Evolutionary conservation across 2,888 invertebrate genomes (phyloP).

Genomic region (Physocephala rufipes): DNA sequence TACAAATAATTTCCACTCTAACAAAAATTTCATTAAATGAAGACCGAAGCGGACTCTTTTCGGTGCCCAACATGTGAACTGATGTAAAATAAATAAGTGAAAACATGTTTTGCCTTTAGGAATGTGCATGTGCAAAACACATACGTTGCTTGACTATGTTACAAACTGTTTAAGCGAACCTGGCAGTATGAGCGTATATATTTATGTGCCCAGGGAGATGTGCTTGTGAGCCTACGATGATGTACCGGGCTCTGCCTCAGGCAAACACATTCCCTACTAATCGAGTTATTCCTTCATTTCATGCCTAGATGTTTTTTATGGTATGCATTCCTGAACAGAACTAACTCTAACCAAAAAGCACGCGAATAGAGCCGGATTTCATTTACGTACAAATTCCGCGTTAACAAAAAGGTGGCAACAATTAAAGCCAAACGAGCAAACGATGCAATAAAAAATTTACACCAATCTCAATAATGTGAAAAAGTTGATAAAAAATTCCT

Average conservation of each 20-base stretch:
- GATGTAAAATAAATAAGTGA: too few relatives aligned
- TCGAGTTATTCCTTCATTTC: slow-evolving; percentile 10
- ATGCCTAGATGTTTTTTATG: not conserved
- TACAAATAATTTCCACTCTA: too few relatives aligned
- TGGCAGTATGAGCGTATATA: too few relatives aligned
- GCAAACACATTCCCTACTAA: slow-evolving; percentile 9
- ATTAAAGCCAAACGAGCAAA: not conserved
- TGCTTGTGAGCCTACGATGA: not conserved
- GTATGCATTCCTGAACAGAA: not conserved
- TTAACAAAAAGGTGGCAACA: slow-evolving; percentile 9
- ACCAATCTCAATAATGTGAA: not conserved
- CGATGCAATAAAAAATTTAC: not conserved
- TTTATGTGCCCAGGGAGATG: too few relatives aligned
- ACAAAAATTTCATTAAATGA: too few relatives aligned
- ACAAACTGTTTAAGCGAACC: too few relatives aligned
- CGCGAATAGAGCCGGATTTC: not conserved
- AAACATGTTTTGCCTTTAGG: too few relatives aligned
- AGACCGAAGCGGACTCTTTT: too few relatives aligned
- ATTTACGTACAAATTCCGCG: not conserved
- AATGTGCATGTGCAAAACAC: too few relatives aligned
- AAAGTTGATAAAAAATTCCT: not conserved
- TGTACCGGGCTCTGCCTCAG: not conserved
- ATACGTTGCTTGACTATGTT: not conserved
- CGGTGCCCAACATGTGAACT: too few relatives aligned
- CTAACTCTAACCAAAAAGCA: not conserved